Percentiles rank a stretch among this genome's conserved stretches.
Conservation (phyloP, 2,888 invertebrate species). For the Tricholauxania praeusta region DNA sequence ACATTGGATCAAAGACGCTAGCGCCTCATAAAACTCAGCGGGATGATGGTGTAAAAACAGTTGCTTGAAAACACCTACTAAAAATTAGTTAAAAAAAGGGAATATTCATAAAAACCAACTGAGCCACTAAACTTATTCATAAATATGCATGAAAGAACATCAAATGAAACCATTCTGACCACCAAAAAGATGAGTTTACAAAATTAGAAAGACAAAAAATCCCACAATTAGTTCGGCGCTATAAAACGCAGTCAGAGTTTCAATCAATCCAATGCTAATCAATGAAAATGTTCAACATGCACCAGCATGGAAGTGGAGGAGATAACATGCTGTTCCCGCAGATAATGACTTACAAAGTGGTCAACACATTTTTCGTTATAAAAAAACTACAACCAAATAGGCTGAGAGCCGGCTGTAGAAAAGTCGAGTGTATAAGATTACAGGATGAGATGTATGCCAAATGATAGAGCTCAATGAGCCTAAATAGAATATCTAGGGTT, state of each 20-base stretch:
- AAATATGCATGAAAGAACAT: background rate
- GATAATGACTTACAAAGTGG: conserved; percentile 15
- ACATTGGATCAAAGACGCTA: conserved; percentile 14
- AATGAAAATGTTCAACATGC: conserved; percentile 10
- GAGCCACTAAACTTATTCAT: no score
- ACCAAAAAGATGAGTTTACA: background rate
- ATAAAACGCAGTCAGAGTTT: conserved; percentile 10
- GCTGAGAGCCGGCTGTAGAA: no score
- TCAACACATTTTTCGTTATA: background rate
- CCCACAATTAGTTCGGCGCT: conserved; percentile 19
- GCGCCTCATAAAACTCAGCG: conserved; percentile 19
- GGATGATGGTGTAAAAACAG: conserved; percentile 21
- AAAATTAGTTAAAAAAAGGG: background rate
- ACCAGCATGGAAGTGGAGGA: background rate
- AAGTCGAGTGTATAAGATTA: no score
- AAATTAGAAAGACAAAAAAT: background rate
- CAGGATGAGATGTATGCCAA: no score
- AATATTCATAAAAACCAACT: no score
- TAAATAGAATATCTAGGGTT: no score
- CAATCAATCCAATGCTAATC: conserved; percentile 27
- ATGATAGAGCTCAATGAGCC: no score
- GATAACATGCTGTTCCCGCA: background rate
- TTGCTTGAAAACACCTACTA: conserved; percentile 12
- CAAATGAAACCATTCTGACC: conserved; percentile 17
- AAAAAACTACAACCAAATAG: no score